Base-by-base conservation (phyloP, 2,113 vertebrate genomes). In the Lichenostomus cassidix region DNA sequence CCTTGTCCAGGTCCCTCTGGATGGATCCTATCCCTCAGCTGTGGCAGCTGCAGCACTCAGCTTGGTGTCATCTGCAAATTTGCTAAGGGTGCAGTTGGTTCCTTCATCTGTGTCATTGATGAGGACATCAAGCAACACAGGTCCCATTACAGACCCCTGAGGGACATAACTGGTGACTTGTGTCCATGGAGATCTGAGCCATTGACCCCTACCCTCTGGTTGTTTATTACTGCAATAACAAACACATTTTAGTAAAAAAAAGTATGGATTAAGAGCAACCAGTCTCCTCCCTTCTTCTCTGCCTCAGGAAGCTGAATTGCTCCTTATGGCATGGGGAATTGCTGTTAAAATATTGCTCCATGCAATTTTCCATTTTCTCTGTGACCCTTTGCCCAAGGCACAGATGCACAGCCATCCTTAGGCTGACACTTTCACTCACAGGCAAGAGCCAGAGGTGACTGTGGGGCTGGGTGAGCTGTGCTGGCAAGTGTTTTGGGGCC, bases 401-500 rank as follows among this genome's bases (percentile, higher is more conserved):
- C 1, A 2, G 73, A 12, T 15, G 25, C 19, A 15, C 15, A 47
- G 44, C 25, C 50, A 11, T 37, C 67, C 75, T 60, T 17, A 21
- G 50, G 23, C 44, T 90, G 46, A 6, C 3, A 7, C 12, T 52
- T 52, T 53, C 24, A 3, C 12, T 39, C 5, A 0, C 27, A 23
- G 42, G 56, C 65, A 67, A 44, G 24, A 44, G 44, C 0, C 0
- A 55, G 71, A 2, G 1, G 25, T 31, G 71, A 11, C 49, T 46
- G 23, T 63, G 46, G 41, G 79, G 41, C 35, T 27, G 50, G 12
- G 4, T 28, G 67, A 67, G 64, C 82, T 74, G 29, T 68, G 70
- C 60, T 44, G 73, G 22, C 25, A 23, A 29, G 23, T 44, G 25
- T 4, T 35, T 7, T 7, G 27, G 25, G 44, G 33, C 24, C 65